phyloP scores from a whole-genome alignment of 2,888 invertebrate species.

The Ormyrus labotus region DNA sequence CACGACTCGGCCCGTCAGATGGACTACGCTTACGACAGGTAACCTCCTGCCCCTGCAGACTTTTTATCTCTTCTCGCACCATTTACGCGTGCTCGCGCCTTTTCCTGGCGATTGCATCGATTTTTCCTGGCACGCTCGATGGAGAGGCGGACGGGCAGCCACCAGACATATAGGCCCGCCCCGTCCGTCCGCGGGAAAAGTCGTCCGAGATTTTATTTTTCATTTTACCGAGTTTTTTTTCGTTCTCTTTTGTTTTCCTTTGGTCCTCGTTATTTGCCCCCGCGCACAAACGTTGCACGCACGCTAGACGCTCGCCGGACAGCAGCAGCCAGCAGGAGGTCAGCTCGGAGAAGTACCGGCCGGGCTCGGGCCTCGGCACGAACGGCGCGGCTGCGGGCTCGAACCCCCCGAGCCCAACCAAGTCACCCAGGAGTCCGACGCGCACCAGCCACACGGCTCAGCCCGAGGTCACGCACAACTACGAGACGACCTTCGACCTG shows the following conservation, averaged over 20 bases:
- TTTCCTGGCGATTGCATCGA: background rate
- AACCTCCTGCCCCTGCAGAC: conserved; percentile 41
- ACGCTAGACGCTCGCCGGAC: conserved; percentile 72
- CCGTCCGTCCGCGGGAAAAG: background rate
- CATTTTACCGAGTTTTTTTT: background rate
- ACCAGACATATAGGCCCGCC: too few relatives aligned
- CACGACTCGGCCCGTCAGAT: conserved; percentile 84
- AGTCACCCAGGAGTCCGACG: conserved; percentile 69
- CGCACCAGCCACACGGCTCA: conserved; percentile 63
- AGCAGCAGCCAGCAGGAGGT: conserved; percentile 72
- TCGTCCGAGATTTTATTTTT: background rate
- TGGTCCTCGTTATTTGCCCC: conserved; percentile 58
- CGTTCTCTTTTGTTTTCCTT: conserved; percentile 54
- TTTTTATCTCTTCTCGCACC: too few relatives aligned
- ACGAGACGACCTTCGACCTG: conserved; percentile 91
- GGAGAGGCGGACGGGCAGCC: too few relatives aligned
- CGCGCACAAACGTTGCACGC: conserved; percentile 61
- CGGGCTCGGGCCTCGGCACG: conserved; percentile 65
- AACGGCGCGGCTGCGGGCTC: conserved; percentile 64
- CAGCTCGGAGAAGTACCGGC: conserved; percentile 72
- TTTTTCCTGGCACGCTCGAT: background rate
- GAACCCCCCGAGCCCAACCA: conserved; percentile 71
- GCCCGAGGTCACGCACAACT: conserved; percentile 81
- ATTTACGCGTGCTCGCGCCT: too few relatives aligned
- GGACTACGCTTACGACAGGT: conserved; percentile 91